These are phyloP conservation scores for Hucho hucho DNA, from an alignment of 2,113 vertebrate species.

Conservation along the genomic window DNA sequence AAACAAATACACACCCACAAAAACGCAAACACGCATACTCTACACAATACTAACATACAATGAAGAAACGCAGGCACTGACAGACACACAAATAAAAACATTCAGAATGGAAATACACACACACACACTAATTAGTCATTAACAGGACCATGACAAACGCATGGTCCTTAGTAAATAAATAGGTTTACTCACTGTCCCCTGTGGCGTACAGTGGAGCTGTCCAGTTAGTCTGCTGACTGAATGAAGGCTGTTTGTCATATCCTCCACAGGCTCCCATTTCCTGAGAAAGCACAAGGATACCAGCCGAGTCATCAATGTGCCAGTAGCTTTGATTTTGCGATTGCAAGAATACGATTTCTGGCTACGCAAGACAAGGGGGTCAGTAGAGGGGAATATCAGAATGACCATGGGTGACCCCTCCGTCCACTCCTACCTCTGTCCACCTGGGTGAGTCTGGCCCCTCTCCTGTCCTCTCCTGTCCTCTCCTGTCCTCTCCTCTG, in stretches of 20 bases:
- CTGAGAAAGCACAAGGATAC: too few relatives aligned
- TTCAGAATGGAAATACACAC: not conserved
- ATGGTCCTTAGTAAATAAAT: not conserved
- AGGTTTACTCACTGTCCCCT: not conserved
- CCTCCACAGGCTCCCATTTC: not conserved
- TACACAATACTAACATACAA: not conserved
- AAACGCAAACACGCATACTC: not conserved
- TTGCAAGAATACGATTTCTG: too few relatives aligned
- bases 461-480: not conserved
- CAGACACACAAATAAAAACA: not conserved
- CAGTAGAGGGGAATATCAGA: too few relatives aligned
- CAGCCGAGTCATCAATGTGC: too few relatives aligned
- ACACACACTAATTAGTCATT: conserved; percentile 6
- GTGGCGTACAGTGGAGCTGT: not conserved
- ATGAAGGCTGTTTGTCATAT: not conserved
- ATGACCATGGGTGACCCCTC: not conserved
- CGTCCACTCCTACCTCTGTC: not conserved
- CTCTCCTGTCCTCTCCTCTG: not conserved
- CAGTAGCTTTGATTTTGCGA: too few relatives aligned
- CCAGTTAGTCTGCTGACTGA: not conserved
- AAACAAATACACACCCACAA: not conserved
- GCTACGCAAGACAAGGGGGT: too few relatives aligned
- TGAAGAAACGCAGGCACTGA: not conserved
- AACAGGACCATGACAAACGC: not conserved
- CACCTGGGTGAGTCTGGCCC: not conserved